Percentiles rank a stretch among this genome's conserved stretches.
Evolutionary conservation across 1,140 invertebrate genomes (phyloP).

Genomic region (Galendromus occidentalis): DNA sequence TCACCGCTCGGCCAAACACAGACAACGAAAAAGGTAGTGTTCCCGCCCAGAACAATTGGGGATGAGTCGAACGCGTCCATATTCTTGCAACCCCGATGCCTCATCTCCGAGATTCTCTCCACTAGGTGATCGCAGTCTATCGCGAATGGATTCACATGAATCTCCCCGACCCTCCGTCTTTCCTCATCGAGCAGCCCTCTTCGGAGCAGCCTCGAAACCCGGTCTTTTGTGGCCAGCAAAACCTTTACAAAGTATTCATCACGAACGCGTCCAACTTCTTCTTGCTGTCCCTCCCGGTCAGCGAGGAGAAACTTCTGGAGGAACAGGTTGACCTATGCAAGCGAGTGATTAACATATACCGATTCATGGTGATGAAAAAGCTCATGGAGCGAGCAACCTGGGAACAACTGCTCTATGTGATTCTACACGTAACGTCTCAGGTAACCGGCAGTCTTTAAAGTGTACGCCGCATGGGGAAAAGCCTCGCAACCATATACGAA

Average conservation of each 20-base stretch:
- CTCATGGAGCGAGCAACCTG: constrained; percentile 75
- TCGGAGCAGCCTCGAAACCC: background rate
- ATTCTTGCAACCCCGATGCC: background rate
- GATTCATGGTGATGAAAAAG: constrained; percentile 91
- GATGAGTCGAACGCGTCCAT: background rate
- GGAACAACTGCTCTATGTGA: constrained; percentile 65
- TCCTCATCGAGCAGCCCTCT: background rate
- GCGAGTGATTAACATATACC: constrained; percentile 82
- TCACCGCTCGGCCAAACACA: background rate
- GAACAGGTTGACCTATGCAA: constrained; percentile 83
- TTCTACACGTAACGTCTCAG: constrained; percentile 76
- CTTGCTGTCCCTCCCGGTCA: constrained; percentile 42
- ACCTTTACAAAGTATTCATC: constrained; percentile 40
- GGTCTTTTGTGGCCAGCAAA: constrained; percentile 4
- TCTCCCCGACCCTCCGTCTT: constrained; percentile 18
- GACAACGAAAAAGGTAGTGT: constrained; percentile 7
- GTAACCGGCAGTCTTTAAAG: too few species aligned
- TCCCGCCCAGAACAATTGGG: background rate
- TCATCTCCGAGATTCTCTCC: constrained; percentile 2
- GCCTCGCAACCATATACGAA: too few species aligned
- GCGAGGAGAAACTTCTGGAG: constrained; percentile 39
- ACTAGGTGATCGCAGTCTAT: constrained; percentile 71
- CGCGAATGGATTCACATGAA: constrained; percentile 88
- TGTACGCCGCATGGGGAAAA: too few species aligned
- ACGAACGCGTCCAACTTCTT: constrained; percentile 90